A percentile compares a stretch with the other conserved stretches of the same genome.
Conservation (phyloP, 2,888 invertebrate genomes). For the Chromoteleia sp. region DNA sequence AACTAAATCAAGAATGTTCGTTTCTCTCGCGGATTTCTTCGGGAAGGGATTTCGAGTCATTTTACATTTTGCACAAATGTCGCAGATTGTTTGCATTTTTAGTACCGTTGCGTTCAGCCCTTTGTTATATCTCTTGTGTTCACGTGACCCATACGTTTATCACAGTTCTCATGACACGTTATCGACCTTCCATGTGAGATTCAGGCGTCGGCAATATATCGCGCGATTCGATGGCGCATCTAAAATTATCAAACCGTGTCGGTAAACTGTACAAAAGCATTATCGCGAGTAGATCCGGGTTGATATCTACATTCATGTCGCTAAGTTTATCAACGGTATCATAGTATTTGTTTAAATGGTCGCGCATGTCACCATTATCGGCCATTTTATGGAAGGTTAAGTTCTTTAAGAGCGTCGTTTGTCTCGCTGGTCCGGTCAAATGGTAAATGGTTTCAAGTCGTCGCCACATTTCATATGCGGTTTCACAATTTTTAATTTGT, state of each 20-base stretch:
- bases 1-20: too few relatives aligned
- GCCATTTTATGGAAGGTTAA: background rate
- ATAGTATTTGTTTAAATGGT: too few relatives aligned
- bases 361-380: background rate
- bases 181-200: background rate
- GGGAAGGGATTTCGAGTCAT: constrained; percentile 13
- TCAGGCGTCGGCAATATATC: background rate
- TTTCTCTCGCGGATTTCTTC: constrained; percentile 50
- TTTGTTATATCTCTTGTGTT: constrained; percentile 51
- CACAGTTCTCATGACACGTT: constrained; percentile 30
- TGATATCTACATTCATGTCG: too few relatives aligned
- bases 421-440: background rate
- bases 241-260: too few relatives aligned
- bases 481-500: background rate
- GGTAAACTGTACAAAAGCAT: background rate
- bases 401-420: background rate
- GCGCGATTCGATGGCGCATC: too few relatives aligned
- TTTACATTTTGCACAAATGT: too few relatives aligned
- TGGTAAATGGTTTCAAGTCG: background rate
- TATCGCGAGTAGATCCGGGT: background rate
- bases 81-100: too few relatives aligned
- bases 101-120: too few relatives aligned
- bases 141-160: constrained; percentile 61
- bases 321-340: too few relatives aligned
- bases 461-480: background rate